A percentile compares a stretch with the other conserved stretches of the same genome.
phyloP scores from a whole-genome alignment of 1,140 invertebrate species.

The Prorops nasuta region DNA sequence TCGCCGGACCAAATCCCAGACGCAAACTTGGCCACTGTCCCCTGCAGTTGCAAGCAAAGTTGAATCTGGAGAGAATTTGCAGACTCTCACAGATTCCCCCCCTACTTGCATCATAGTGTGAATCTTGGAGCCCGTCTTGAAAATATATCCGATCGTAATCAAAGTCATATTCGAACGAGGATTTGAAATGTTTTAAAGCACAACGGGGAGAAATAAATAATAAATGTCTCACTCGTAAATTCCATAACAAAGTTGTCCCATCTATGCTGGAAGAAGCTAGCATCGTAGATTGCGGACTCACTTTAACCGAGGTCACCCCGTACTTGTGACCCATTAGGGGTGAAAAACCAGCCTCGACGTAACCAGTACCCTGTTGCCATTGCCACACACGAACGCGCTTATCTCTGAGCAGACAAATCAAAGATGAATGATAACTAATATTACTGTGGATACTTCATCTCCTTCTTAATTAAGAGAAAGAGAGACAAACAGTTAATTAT shows the following conservation, averaged over 20 bases:
- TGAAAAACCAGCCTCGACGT: constrained; percentile 59
- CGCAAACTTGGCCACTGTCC: constrained; percentile 71
- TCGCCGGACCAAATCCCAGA: constrained; percentile 71
- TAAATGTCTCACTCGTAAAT: constrained; percentile 52
- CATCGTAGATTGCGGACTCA: constrained; percentile 71
- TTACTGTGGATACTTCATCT: not conserved
- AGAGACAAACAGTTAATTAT: constrained; percentile 4
- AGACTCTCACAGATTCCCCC: constrained; percentile 65
- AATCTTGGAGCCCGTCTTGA: constrained; percentile 61
- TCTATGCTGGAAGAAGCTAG: constrained; percentile 72
- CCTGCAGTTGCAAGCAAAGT: constrained; percentile 67
- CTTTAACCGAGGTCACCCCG: constrained; percentile 65
- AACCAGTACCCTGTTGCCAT: constrained; percentile 61
- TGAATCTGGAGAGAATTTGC: constrained; percentile 67
- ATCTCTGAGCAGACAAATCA: constrained; percentile 55
- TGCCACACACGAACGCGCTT: constrained; percentile 66
- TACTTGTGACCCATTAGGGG: constrained; percentile 67
- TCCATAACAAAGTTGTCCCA: constrained; percentile 72
- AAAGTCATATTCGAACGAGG: no score
- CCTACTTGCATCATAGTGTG: constrained; percentile 66
- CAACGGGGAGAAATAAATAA: not conserved
- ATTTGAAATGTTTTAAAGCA: not conserved
- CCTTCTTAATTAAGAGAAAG: constrained; percentile 15
- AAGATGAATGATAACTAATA: not conserved
- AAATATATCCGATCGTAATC: no score